Conservation (phyloP, 1,140 invertebrate genomes). For the Helicoverpa zea region DNA sequence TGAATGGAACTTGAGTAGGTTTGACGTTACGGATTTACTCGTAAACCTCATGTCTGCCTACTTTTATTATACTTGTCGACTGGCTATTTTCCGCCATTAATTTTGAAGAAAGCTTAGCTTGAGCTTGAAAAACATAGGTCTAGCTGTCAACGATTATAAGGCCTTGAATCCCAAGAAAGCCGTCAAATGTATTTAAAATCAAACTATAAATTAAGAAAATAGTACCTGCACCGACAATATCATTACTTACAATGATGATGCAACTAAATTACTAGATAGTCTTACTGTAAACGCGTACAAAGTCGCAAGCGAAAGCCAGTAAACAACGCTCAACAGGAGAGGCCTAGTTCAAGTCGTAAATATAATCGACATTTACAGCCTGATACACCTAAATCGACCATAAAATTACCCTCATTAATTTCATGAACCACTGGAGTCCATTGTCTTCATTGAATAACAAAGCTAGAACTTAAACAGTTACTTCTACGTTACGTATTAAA, state of each 20-base stretch:
- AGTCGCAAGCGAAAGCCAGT: neutral
- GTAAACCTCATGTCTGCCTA: neutral
- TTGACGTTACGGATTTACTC: neutral
- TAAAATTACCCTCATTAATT: constrained; percentile 9
- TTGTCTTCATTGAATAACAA: constrained; percentile 3
- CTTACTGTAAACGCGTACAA: neutral
- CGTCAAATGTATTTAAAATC: too few species aligned
- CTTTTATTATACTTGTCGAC: too few species aligned
- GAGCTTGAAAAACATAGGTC: too few species aligned
- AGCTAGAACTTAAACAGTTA: neutral
- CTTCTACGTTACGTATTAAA: neutral
- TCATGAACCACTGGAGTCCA: constrained; percentile 2
- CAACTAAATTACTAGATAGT: neutral
- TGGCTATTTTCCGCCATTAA: too few species aligned
- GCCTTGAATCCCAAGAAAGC: too few species aligned
- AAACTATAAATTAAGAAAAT: too few species aligned
- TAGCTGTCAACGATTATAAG: too few species aligned
- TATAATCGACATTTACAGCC: constrained; percentile 6
- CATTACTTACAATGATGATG: neutral
- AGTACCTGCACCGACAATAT: too few species aligned
- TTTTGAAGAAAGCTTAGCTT: too few species aligned
- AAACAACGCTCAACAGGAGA: constrained; percentile 9
- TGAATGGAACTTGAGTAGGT: constrained; percentile 3
- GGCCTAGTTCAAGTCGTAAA: constrained; percentile 17
- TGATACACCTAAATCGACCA: neutral